A percentile compares a stretch with the other conserved stretches of the same genome.
These are phyloP conservation scores for Coluber constrictor DNA, from an alignment of 2,797 vertebrate genomes.

Conservation along the genomic window DNA sequence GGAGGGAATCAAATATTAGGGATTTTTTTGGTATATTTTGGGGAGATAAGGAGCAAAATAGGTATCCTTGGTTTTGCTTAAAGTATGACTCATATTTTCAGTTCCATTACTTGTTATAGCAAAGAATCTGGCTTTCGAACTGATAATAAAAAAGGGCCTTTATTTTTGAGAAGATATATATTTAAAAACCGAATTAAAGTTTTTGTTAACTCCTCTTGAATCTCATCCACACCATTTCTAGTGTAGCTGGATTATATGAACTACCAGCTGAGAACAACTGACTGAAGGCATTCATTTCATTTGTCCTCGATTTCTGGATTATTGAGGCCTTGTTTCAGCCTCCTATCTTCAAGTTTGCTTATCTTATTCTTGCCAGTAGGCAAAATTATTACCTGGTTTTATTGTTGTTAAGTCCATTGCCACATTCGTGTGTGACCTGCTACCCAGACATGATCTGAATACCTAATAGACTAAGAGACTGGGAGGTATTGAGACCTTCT, in stretches of 20 bases:
- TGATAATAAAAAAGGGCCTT: too few relatives aligned
- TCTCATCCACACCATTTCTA: not conserved
- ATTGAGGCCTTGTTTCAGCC: not conserved
- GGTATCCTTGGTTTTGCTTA: not conserved
- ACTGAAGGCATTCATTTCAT: not conserved
- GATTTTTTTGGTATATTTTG: not conserved
- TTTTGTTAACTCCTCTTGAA: not conserved
- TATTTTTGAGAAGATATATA: not conserved
- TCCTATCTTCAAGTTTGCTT: not conserved
- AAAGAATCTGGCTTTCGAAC: not conserved
- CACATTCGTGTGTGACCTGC: not conserved
- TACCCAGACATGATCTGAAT: not conserved
- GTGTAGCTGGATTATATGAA: not conserved
- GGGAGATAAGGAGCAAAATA: not conserved
- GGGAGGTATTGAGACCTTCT: not conserved
- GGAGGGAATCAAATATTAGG: not conserved
- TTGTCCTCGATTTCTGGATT: not conserved
- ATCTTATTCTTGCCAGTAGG: not conserved
- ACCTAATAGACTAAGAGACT: not conserved
- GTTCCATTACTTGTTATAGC: not conserved
- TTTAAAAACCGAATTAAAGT: not conserved
- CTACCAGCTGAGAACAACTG: not conserved
- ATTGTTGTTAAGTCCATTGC: not conserved
- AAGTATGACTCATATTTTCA: not conserved
- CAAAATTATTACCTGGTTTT: not conserved